These are phyloP conservation scores for Polyploca ridens DNA, from an alignment of 2,888 invertebrate species.

Conservation along the genomic window DNA sequence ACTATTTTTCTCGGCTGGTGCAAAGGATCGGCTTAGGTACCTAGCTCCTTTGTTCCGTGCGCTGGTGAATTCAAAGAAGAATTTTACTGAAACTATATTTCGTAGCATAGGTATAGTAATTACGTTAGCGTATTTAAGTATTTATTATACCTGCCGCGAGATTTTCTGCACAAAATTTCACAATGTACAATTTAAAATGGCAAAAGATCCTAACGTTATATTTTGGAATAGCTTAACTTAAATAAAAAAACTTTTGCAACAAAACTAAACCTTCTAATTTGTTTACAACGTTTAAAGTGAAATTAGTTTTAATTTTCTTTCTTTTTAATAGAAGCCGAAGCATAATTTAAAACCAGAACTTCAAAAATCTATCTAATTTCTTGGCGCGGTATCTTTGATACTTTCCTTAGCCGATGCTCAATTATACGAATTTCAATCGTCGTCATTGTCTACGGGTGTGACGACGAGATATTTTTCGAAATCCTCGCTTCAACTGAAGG, in stretches of 20 bases:
- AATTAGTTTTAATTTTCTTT: too few species aligned
- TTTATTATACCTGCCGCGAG: not conserved
- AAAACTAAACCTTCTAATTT: not conserved
- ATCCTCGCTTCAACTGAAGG: slow-evolving; percentile 51
- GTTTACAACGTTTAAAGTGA: not conserved
- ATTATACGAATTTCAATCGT: slow-evolving; percentile 65
- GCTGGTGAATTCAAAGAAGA: slow-evolving; percentile 30
- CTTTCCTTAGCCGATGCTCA: slow-evolving; percentile 42
- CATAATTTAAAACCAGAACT: not conserved
- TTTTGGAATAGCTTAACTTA: not conserved
- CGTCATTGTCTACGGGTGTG: slow-evolving; percentile 60
- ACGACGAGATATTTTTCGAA: slow-evolving; percentile 68
- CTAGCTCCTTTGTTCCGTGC: slow-evolving; percentile 69
- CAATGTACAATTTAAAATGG: not conserved
- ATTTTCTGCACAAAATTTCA: not conserved
- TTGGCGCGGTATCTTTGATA: slow-evolving; percentile 43
- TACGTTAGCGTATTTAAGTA: slow-evolving; percentile 1
- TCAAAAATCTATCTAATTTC: not conserved
- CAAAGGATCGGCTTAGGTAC: slow-evolving; percentile 78
- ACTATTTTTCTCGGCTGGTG: slow-evolving; percentile 79
- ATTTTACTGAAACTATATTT: slow-evolving; percentile 30
- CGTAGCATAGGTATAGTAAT: slow-evolving; percentile 27
- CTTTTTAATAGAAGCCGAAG: not conserved
- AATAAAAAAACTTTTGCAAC: not conserved
- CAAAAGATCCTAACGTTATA: not conserved